Conservation (phyloP, 2,113 vertebrate genomes). For the Brachypodius melanocephalos region DNA sequence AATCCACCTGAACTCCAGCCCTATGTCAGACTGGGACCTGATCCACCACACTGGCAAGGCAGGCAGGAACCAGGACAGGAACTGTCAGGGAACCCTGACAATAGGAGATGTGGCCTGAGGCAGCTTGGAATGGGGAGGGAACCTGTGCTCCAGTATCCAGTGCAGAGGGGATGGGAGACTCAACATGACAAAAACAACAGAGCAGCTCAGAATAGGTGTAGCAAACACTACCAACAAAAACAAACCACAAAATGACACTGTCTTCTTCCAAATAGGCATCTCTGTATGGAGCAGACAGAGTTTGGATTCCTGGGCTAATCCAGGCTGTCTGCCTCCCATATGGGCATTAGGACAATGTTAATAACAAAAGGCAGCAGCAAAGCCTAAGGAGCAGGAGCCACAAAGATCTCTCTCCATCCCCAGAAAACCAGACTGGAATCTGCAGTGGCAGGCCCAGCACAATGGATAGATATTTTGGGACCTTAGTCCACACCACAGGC, state of each 20-base stretch:
- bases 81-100: not conserved
- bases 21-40: not conserved
- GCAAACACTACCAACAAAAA: not conserved
- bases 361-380: not conserved
- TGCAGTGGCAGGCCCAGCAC: not conserved
- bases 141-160: not conserved
- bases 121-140: not conserved
- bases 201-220: not conserved
- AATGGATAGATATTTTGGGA: too few species aligned
- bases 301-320: not conserved
- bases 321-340: not conserved
- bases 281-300: not conserved
- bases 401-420: not conserved
- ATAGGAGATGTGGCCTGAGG: not conserved
- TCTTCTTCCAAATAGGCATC: not conserved
- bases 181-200: rapidly evolving
- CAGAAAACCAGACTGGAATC: not conserved
- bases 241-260: not conserved
- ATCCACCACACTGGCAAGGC: not conserved
- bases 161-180: not conserved
- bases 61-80: not conserved
- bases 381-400: not conserved
- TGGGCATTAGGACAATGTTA: rapidly evolving
- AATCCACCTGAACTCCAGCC: not conserved
- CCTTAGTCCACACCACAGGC: not conserved